phyloP scores from a whole-genome alignment of 2,113 vertebrate species.

The Pelodiscus sinensis region DNA sequence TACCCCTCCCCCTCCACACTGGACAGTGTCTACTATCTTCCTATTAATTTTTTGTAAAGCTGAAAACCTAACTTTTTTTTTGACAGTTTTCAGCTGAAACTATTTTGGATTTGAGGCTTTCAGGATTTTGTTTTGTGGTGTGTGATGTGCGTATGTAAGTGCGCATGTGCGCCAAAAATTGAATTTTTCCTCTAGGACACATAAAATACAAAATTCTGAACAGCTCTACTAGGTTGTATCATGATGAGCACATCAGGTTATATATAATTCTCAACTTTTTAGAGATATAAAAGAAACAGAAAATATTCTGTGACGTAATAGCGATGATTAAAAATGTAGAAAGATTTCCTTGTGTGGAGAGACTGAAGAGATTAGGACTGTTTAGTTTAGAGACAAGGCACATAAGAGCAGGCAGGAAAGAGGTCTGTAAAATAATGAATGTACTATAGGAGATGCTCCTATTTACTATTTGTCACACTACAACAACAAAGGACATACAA shows the following conservation, averaged over 20 bases:
- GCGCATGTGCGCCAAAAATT: neutral
- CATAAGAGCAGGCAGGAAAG: neutral
- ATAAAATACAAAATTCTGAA: neutral
- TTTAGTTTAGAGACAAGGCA: slow-evolving; percentile 66
- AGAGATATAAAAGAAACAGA: neutral
- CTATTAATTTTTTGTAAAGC: neutral
- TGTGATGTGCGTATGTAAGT: too few species aligned
- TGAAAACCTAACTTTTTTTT: neutral
- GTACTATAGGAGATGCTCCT: too few species aligned
- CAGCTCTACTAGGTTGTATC: neutral
- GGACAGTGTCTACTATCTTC: neutral
- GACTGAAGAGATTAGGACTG: slow-evolving; percentile 50
- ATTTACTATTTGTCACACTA: too few species aligned
- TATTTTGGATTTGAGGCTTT: neutral
- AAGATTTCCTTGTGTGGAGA: slow-evolving; percentile 30
- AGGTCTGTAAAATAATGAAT: neutral
- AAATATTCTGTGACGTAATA: slow-evolving; percentile 26
- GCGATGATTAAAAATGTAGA: slow-evolving; percentile 24
- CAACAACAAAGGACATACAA: too few species aligned
- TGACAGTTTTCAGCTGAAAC: neutral
- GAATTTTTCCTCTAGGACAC: neutral
- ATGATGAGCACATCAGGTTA: neutral
- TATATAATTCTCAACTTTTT: slow-evolving; percentile 25
- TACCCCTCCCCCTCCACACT: neutral
- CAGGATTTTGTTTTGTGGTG: neutral